These are phyloP conservation scores for Thomomys bottae DNA, from an alignment of 2,113 vertebrate genomes.

Conservation along the genomic window DNA sequence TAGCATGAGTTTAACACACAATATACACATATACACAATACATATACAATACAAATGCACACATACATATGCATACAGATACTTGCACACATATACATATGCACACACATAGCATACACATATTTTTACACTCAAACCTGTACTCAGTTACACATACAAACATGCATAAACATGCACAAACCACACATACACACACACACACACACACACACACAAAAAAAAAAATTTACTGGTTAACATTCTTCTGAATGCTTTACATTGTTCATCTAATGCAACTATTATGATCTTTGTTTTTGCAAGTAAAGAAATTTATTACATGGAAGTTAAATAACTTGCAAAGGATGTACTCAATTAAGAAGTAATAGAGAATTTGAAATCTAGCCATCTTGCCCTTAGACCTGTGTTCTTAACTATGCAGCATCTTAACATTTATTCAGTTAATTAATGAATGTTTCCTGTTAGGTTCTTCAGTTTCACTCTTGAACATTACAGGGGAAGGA, in stretches of 20 bases:
- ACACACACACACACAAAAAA: background rate
- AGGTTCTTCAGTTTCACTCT: slow-evolving; percentile 1
- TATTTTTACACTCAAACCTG: background rate
- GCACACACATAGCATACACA: background rate
- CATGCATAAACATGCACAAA: background rate
- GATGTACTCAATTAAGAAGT: slow-evolving; percentile 33
- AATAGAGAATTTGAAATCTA: slow-evolving; percentile 27
- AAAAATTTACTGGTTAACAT: background rate
- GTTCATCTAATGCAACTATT: slow-evolving; percentile 42
- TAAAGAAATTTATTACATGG: slow-evolving; percentile 6
- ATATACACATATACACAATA: background rate
- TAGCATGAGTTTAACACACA: background rate
- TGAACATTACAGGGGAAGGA: slow-evolving; percentile 21
- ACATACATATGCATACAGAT: background rate
- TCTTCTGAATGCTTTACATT: background rate
- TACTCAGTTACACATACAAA: background rate
- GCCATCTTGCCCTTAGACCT: background rate
- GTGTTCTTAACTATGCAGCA: background rate
- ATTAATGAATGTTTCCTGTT: slow-evolving; percentile 24
- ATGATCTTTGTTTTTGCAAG: slow-evolving; percentile 26
- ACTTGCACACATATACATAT: background rate
- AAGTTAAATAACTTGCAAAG: slow-evolving; percentile 41
- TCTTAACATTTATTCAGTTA: slow-evolving; percentile 49
- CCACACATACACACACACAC: background rate
- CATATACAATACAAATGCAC: too few relatives aligned